Evolutionary conservation across 2,113 vertebrate genomes (phyloP), one percentile per base, ranked within the genome.

Genomic region (Chinchilla lanigera): DNA sequence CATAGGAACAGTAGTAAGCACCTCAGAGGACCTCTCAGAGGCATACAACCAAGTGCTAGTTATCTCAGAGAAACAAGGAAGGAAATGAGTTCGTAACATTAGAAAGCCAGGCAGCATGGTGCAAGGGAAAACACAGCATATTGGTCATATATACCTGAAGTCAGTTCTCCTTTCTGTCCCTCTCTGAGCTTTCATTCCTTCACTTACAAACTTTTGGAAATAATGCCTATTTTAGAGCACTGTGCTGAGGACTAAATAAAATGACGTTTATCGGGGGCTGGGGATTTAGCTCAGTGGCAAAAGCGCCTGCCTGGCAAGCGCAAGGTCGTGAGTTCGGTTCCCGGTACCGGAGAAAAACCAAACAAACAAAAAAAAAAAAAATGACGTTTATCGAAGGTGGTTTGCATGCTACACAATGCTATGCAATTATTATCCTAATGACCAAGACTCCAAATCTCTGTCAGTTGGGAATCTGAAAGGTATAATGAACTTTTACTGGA

Each of bases 381-480:
- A 47, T 75, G 78, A 56, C 83, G 12, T 75, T 95, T 75, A 71
- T 24, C 28, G 33, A 81, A 82, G 81, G 71, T 10, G 2, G 44
- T 20, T 65, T 83, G 20, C 24, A 60, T 50, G n/a, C 44, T 90
- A 84, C 41, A 92, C 75, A 90, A 82, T 73, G 35, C 22, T 93
- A 84, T 69, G 33, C 14, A 85, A 52, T 73, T 96, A 47, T 89
- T 86, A 88, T 81, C 85, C 19, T 52, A 82, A 93, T 19, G 26
- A 54, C 58, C 71, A 85, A 69, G 86, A 85, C n/a, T 82, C 38
- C 63, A 95, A 90, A 89, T 89, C 67, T 93, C 67, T 81, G 20
- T 77, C 77, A 56, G 47, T 38, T 67, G 80, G 11, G 35, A 93
- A 83, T 89, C 67, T 75, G 33, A 85, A 93, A 90, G 78, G 47